Percentiles rank a stretch among this genome's conserved stretches.
phyloP scores from a whole-genome alignment of 2,113 vertebrate genomes.

The Rhipidura dahli region DNA sequence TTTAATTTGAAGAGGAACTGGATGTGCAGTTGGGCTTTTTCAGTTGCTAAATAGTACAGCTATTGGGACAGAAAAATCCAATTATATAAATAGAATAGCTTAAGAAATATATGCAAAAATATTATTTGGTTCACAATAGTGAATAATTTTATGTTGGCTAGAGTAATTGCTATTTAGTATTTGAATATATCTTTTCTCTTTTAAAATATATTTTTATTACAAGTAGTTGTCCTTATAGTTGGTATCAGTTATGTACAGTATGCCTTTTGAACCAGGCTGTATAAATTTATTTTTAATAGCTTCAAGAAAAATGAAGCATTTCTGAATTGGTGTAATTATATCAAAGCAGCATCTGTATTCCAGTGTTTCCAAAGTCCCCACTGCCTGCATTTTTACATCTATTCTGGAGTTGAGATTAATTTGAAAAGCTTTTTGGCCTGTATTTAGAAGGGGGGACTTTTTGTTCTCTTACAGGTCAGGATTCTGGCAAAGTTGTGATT shows the following conservation, averaged over 20 bases:
- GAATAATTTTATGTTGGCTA: neutral
- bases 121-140: neutral
- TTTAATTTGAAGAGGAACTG: neutral
- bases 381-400: neutral
- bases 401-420: neutral
- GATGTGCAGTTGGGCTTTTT: neutral
- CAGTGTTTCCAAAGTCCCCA: neutral
- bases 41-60: neutral
- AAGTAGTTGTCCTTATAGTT: neutral
- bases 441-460: neutral
- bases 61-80: neutral
- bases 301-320: neutral
- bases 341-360: neutral
- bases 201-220: neutral
- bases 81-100: neutral
- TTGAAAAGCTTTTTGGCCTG: neutral
- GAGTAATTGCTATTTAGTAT: neutral
- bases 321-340: neutral
- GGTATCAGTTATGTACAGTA: neutral
- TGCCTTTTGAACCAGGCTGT: neutral
- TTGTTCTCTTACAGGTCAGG: slow-evolving; percentile 83
- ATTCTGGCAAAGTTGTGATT: slow-evolving; percentile 99
- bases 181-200: neutral
- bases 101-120: neutral
- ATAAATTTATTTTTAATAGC: neutral